These are phyloP conservation scores for human DNA, from an alignment of 2,113 vertebrate genomes.

Conservation along the genomic window DNA sequence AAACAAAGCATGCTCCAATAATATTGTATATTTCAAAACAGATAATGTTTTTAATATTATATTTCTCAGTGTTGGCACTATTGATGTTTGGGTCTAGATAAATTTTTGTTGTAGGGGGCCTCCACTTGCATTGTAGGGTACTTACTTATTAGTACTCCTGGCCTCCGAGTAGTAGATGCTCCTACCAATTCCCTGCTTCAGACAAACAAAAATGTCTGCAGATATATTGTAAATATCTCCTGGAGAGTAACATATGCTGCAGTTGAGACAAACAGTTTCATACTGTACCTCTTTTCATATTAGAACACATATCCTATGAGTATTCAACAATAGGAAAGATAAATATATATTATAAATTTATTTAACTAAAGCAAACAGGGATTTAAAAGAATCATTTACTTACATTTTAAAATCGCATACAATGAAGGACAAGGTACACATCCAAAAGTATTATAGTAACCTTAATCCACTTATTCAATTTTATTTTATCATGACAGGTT, in stretches of 20 bases:
- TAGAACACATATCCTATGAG: neutral
- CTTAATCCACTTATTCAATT: neutral
- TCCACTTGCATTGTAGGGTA: neutral
- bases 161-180: rapidly evolving
- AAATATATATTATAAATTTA: neutral
- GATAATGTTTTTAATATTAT: neutral
- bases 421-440: neutral
- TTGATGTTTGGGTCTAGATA: neutral
- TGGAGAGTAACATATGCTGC: neutral
- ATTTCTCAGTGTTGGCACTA: neutral
- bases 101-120: neutral
- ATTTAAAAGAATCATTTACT: neutral
- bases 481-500: neutral
- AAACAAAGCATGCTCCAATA: neutral
- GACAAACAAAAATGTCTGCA: neutral
- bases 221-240: neutral
- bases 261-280: neutral
- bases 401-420: neutral
- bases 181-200: neutral
- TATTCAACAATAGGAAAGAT: neutral
- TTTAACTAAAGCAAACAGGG: neutral
- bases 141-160: neutral
- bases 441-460: neutral
- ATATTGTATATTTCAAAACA: neutral
- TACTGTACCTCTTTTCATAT: neutral